Conservation (phyloP, 2,888 invertebrate species). For the Tenthredo mesomela region DNA sequence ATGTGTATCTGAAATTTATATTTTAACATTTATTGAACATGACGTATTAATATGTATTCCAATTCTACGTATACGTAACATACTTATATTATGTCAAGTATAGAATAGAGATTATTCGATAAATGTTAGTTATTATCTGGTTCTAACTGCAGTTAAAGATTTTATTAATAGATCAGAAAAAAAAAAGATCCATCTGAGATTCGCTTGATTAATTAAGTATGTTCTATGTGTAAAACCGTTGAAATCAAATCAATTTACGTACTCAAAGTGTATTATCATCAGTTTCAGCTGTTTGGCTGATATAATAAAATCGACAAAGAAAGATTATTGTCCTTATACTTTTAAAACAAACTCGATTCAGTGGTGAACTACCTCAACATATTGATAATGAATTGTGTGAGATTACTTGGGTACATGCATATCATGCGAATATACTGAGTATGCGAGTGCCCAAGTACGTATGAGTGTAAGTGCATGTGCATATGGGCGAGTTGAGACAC, state of each 20-base stretch:
- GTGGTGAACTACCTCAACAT: too few species aligned
- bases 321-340: not conserved
- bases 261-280: conserved; percentile 29
- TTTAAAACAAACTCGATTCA: too few species aligned
- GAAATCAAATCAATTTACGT: not conserved
- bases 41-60: not conserved
- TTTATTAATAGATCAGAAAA: not conserved
- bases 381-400: too few species aligned
- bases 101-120: not conserved
- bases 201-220: not conserved
- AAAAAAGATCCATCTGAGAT: not conserved
- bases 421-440: too few species aligned
- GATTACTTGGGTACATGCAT: too few species aligned
- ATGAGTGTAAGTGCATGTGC: too few species aligned
- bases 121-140: not conserved
- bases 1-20: not conserved
- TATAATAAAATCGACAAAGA: conserved; percentile 11
- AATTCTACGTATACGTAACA: not conserved
- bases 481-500: too few species aligned
- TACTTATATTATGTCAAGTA: conserved; percentile 1
- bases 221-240: not conserved
- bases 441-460: too few species aligned
- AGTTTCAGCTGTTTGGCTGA: conserved; percentile 34
- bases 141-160: not conserved
- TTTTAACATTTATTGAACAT: not conserved